Conservation (phyloP, 2,113 vertebrate species). For the Sander lucioperca region DNA sequence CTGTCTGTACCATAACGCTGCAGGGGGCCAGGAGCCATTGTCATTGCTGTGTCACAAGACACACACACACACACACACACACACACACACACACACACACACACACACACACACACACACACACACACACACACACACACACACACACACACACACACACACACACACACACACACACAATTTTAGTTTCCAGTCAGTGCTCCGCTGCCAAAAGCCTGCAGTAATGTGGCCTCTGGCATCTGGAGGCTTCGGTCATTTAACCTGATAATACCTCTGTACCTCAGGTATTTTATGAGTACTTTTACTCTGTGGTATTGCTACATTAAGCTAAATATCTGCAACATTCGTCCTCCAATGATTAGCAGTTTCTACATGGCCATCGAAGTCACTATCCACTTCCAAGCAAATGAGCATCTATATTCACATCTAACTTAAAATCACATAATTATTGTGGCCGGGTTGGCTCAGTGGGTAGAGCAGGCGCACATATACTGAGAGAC, state of each 20-base stretch:
- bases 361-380: background rate
- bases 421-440: background rate
- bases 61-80: slow-evolving; percentile 24
- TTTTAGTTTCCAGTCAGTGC: slow-evolving; percentile 25
- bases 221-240: background rate
- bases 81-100: slow-evolving; percentile 32
- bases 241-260: background rate
- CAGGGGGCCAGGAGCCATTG: slow-evolving; percentile 69
- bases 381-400: background rate
- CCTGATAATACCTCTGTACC: background rate
- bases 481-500: too few species aligned
- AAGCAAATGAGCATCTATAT: background rate
- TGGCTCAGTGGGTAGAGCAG: too few species aligned
- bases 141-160: slow-evolving; percentile 31
- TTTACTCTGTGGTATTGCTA: background rate
- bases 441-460: background rate
- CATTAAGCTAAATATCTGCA: background rate
- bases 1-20: slow-evolving; percentile 62
- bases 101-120: slow-evolving; percentile 30
- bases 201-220: background rate
- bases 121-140: slow-evolving; percentile 29
- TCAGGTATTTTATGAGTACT: background rate
- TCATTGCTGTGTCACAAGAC: slow-evolving; percentile 67
- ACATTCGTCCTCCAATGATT: background rate
- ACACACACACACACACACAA: slow-evolving; percentile 19